Base-by-base conservation (phyloP, 2,113 vertebrate species). In the Struthidea cinerea region DNA sequence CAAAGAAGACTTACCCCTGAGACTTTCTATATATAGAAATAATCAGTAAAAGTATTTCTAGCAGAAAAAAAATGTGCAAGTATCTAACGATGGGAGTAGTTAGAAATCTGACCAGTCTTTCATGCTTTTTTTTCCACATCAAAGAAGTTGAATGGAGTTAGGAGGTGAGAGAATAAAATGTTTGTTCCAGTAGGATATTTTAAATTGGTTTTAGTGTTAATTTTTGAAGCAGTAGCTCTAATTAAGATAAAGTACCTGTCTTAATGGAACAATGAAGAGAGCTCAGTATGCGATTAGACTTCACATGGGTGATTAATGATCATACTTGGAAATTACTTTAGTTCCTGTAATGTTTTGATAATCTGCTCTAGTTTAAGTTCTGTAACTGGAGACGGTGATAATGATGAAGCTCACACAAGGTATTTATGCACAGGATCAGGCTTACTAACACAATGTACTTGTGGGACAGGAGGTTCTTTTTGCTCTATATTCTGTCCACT, bases 201-300 rank as follows among this genome's bases (percentile, higher is more conserved):
- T 52, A 67, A 94, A 84, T 88, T 70, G 68, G 19, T 78, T 90
- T 76, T n/a, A 86, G 55, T 70, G 76, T 80, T 92, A 87, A 82
- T 93, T 95, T 93, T 89, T 87, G 65, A 84, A 79, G 65, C 28
- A 53, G n/a, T 73, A 84, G 55, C 57, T 84, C 57, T 93, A 94
- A 92, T 93, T 89, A 94, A 94, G 84, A 91, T 82, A 28, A 94
- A 95, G 61, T 93, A 84, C 65, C 89, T 87, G 80, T 85, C 95
- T 93, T 84, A 82, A 61, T 32, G 22, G 73, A 93, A 95, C 91
- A 93, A 89, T 85, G 63, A 82, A 73, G 91, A 87, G 61, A 89
- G 81, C 78, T 91, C 69, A 73, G 74, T 76, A 35, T 82, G 87
- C 17, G 11, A 84, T 68, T 94, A 97, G 84, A 56, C 44, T 52